A percentile compares a stretch with the other conserved stretches of the same genome.
Conservation (phyloP, 2,113 vertebrate genomes). For the Rhinichthys klamathensis region DNA sequence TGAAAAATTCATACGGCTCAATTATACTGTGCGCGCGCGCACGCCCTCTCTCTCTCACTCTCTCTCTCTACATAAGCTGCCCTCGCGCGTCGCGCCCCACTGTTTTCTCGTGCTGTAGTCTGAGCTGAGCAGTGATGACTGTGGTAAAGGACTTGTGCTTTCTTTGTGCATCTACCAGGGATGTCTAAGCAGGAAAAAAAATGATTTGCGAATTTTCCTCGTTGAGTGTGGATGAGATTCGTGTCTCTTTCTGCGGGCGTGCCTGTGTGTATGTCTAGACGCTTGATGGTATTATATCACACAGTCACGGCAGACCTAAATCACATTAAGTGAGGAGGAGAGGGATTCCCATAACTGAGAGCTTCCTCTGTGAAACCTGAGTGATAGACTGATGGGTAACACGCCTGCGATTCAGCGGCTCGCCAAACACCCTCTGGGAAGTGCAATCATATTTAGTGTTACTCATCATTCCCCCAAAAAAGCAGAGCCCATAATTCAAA, state of each 20-base stretch:
- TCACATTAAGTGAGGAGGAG: slow-evolving; percentile 45
- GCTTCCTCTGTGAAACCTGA: slow-evolving; percentile 31
- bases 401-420: slow-evolving; percentile 29
- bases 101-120: slow-evolving; percentile 25
- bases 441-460: slow-evolving; percentile 24
- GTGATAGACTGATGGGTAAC: slow-evolving; percentile 34
- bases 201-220: neutral
- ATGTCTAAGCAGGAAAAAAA: slow-evolving; percentile 33
- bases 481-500: neutral
- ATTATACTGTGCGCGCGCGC: slow-evolving; percentile 60
- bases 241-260: slow-evolving; percentile 32
- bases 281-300: slow-evolving; percentile 51
- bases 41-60: neutral
- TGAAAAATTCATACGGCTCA: slow-evolving; percentile 64
- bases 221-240: slow-evolving; percentile 32
- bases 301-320: slow-evolving; percentile 47
- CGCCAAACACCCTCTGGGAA: slow-evolving; percentile 9
- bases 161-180: slow-evolving; percentile 8
- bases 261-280: slow-evolving; percentile 39
- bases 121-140: slow-evolving; percentile 33
- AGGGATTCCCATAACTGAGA: slow-evolving; percentile 52
- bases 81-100: slow-evolving; percentile 13
- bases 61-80: slow-evolving; percentile 31
- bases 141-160: slow-evolving; percentile 27
- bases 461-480: slow-evolving; percentile 33